Conservation (phyloP, 1,140 invertebrate genomes). For the Drosophila quadrilineata region DNA sequence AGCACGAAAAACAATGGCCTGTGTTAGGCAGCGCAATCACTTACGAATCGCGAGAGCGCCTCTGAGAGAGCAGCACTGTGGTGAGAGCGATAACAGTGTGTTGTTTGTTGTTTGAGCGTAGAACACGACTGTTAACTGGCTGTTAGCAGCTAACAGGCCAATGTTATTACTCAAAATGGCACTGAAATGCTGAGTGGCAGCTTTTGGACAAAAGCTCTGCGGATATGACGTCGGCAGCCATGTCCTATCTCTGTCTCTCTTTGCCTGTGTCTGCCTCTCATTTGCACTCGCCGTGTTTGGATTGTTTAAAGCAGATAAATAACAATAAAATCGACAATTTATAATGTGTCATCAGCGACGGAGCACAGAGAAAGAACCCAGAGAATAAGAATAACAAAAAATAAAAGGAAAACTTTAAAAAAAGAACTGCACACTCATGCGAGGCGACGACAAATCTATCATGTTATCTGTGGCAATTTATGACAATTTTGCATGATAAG, state of each 20-base stretch:
- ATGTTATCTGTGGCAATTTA: conserved; percentile 21
- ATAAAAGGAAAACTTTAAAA: conserved; percentile 1
- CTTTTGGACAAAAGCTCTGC: conserved; percentile 6
- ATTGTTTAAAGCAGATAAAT: conserved; percentile 14
- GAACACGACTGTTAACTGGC: not conserved
- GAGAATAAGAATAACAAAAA: conserved; percentile 6
- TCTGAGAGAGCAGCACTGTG: conserved; percentile 14
- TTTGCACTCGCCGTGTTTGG: not conserved
- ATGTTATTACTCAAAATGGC: conserved; percentile 29
- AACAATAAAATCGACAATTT: conserved; percentile 18
- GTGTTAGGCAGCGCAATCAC: conserved; percentile 12
- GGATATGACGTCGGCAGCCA: conserved; percentile 7
- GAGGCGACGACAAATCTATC: not conserved
- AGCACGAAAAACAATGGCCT: conserved; percentile 41
- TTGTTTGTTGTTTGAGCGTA: not conserved
- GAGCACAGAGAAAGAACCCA: no score
- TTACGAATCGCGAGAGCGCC: conserved; percentile 5
- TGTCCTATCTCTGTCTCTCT: not conserved
- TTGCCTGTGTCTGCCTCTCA: not conserved
- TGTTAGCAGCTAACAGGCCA: not conserved
- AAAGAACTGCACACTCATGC: not conserved
- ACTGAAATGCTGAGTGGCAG: not conserved
- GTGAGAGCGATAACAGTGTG: not conserved
- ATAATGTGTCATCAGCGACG: conserved; percentile 14
- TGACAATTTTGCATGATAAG: conserved; percentile 28